Percentiles rank a stretch among this genome's conserved stretches.
phyloP scores from a whole-genome alignment of 2,113 vertebrate species.

The Malurus cyaneus region DNA sequence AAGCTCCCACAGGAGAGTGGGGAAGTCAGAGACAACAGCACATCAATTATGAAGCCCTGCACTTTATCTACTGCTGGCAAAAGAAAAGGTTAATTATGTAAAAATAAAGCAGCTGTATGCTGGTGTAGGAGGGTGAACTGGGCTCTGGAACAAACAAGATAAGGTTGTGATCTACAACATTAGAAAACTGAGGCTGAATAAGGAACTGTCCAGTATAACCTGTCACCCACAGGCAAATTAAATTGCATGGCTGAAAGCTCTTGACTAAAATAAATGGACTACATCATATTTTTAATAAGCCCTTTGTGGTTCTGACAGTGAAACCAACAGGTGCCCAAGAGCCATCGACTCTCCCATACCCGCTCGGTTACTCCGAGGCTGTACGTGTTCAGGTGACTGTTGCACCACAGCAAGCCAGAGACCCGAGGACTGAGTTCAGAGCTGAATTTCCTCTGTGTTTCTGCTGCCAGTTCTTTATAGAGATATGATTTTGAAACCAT shows the following conservation, averaged over 20 bases:
- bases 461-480: not conserved
- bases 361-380: not conserved
- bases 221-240: conserved; percentile 13
- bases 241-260: not conserved
- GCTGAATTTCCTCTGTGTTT: not conserved
- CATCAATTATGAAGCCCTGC: conserved; percentile 19
- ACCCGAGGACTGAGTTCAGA: not conserved
- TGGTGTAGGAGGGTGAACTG: not conserved
- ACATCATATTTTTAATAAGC: not conserved
- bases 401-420: not conserved
- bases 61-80: conserved; percentile 14
- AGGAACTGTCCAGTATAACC: not conserved
- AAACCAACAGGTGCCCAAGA: conserved; percentile 32
- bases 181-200: not conserved
- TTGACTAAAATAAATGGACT: not conserved
- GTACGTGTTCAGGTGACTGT: not conserved
- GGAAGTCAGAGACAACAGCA: conserved; percentile 24
- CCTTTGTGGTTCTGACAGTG: not conserved
- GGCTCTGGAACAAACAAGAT: not conserved
- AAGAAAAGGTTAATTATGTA: conserved; percentile 52
- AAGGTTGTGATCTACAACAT: not conserved
- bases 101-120: conserved; percentile 22
- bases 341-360: not conserved
- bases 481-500: not conserved
- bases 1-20: not conserved